Evolutionary conservation across 2,113 vertebrate species (phyloP), one percentile per base, ranked within the genome.

Genomic region (Ptyas mucosa): DNA sequence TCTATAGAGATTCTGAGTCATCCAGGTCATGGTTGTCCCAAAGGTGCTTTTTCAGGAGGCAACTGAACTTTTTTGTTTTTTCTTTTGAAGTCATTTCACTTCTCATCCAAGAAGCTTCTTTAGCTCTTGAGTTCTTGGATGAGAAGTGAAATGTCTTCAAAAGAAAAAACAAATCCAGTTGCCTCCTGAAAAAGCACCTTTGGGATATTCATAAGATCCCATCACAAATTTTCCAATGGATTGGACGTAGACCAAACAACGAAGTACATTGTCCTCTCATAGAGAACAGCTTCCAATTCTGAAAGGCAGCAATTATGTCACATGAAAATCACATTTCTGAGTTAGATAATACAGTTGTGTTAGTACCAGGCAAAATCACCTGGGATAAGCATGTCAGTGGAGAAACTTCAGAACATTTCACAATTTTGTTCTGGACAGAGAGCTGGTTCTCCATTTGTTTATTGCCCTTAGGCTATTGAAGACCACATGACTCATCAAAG

Each of bases 281-380:
- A 75, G 18, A 75, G 15, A 29, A 2, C 0, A 0, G 91, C 14
- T 89, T 94, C 24, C 88, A 75, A 34, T n/a, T 24, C 61, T 90
- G 86, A 91, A 94, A 94, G 89, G 55, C 55, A 39, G 92, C 91
- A 93, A 52, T 87, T 88, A 89, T 90, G 75, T 34, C 88, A 90
- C 91, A 86, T 57, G 43, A 94, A 39, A 91, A 55, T 85, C 93
- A 57, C 51, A 20, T 43, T 91, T 7, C 20, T 0, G 43, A 93
- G 92, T 93, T 88, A 88, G 94, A 57, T 55, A 93, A 91, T 58
- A 26, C 0, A 91, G 91, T 49, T 0, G 0, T 64, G n/a, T 89
- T 57, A 87, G 93, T 69, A 91, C 34, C 69, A 91, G 55, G 91
- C 57, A 86, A 43, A 61, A 91, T 94, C 85, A n/a, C 52, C 75